phyloP scores from a whole-genome alignment of 2,888 invertebrate genomes.

The Aphelenchoides bicaudatus region DNA sequence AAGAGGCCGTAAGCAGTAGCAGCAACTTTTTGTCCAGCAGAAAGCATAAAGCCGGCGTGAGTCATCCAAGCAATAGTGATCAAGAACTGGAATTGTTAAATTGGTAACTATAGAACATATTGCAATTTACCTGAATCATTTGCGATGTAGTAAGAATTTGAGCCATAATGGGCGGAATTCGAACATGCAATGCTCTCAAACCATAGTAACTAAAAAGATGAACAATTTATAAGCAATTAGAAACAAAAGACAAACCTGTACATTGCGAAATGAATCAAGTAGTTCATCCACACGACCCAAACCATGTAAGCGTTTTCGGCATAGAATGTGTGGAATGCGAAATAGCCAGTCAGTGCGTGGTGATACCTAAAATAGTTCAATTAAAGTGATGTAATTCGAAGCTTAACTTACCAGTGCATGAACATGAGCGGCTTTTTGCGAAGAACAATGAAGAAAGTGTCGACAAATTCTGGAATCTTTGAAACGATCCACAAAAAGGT shows the following conservation, averaged over 20 bases:
- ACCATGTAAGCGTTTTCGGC: constrained; percentile 56
- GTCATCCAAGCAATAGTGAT: constrained; percentile 50
- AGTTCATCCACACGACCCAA: constrained; percentile 57
- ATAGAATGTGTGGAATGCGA: constrained; percentile 53
- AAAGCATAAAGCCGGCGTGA: constrained; percentile 33
- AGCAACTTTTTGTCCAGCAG: constrained; percentile 35
- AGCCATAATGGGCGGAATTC: constrained; percentile 48
- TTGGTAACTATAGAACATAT: not conserved
- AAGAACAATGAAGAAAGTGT: constrained; percentile 55
- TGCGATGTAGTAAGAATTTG: constrained; percentile 50
- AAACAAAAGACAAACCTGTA: constrained; percentile 31
- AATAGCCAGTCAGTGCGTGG: constrained; percentile 55
- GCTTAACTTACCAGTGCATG: constrained; percentile 39
- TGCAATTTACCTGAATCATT: constrained; percentile 36
- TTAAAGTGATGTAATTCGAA: not conserved
- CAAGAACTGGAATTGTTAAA: constrained; percentile 41
- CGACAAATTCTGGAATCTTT: constrained; percentile 54
- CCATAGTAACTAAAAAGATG: constrained; percentile 45
- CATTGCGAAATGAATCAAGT: constrained; percentile 53
- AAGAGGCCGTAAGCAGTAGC: constrained; percentile 44
- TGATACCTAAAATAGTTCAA: constrained; percentile 37
- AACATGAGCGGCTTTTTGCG: constrained; percentile 53
- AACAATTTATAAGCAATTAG: constrained; percentile 2
- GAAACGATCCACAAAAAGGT: constrained; percentile 54
- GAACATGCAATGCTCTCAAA: constrained; percentile 47